Conservation (phyloP, 1,140 invertebrate genomes). For the Melitaea cinxia region DNA sequence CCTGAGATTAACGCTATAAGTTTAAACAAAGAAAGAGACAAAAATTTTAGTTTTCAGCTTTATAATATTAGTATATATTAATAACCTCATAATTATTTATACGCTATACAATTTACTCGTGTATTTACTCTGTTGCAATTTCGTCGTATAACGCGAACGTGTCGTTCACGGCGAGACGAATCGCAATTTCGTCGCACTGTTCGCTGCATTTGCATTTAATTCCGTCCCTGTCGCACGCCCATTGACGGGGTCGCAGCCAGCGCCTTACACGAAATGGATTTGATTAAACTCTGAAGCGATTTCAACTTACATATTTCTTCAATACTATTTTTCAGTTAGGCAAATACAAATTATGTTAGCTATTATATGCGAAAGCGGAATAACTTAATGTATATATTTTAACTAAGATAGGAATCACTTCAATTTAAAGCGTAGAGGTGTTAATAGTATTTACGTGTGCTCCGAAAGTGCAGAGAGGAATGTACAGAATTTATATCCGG, state of each 20-base stretch:
- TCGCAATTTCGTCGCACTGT: conserved; percentile 26
- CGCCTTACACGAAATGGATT: conserved; percentile 1
- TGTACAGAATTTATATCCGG: neutral
- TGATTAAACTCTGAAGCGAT: conserved; percentile 2
- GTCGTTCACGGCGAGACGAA: conserved; percentile 10
- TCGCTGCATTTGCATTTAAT: conserved; percentile 35
- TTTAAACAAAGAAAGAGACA: too few species aligned
- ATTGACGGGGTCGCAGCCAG: conserved; percentile 1
- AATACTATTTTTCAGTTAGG: neutral
- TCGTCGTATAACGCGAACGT: conserved; percentile 12
- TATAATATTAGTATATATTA: too few species aligned
- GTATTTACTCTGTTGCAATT: too few species aligned
- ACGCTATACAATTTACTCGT: too few species aligned
- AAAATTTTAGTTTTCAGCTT: too few species aligned
- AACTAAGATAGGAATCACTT: too few species aligned
- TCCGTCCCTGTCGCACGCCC: conserved; percentile 16
- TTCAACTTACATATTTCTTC: neutral
- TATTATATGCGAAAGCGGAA: too few species aligned
- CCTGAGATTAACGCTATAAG: too few species aligned
- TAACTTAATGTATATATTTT: too few species aligned
- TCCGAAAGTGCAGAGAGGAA: too few species aligned
- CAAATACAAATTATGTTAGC: neutral
- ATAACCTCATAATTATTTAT: too few species aligned
- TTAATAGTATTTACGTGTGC: neutral
- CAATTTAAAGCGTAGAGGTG: too few species aligned